Conservation (phyloP, 2,888 invertebrate species). For the Spodoptera exigua region DNA sequence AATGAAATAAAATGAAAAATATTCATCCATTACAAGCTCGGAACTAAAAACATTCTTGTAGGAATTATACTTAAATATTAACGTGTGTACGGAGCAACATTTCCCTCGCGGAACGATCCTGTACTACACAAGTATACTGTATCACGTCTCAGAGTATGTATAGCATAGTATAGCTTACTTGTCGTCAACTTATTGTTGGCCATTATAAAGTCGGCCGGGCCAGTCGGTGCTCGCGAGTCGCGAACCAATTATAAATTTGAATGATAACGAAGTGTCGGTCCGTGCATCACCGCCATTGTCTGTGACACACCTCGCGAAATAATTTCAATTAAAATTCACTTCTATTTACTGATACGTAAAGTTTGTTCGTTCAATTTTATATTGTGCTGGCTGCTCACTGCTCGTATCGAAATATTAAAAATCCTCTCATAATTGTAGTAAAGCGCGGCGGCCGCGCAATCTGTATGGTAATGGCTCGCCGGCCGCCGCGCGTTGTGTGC, state of each 20-base stretch:
- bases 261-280: conserved; percentile 23
- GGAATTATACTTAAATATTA: conserved; percentile 21
- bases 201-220: conserved; percentile 22
- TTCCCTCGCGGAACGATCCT: conserved; percentile 32
- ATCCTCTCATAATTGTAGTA: conserved; percentile 36
- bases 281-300: conserved; percentile 45
- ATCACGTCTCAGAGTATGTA: too few relatives aligned
- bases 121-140: not conserved
- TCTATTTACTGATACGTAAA: conserved; percentile 45
- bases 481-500: conserved; percentile 36
- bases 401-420: conserved; percentile 48
- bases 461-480: conserved; percentile 55
- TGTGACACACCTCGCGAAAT: conserved; percentile 35
- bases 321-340: conserved; percentile 60
- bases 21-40: not conserved
- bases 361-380: conserved; percentile 44
- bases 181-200: not conserved
- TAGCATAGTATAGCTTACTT: too few relatives aligned
- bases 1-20: conserved; percentile 7
- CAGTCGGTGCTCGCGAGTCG: conserved; percentile 18
- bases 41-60: conserved; percentile 8
- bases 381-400: conserved; percentile 23
- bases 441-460: conserved; percentile 34
- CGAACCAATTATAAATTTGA: conserved; percentile 51
- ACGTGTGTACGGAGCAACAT: conserved; percentile 12